A percentile compares a stretch with the other conserved stretches of the same genome.
These are phyloP conservation scores for Lamellibrachia columna DNA, from an alignment of 2,888 invertebrate genomes.

Conservation along the genomic window DNA sequence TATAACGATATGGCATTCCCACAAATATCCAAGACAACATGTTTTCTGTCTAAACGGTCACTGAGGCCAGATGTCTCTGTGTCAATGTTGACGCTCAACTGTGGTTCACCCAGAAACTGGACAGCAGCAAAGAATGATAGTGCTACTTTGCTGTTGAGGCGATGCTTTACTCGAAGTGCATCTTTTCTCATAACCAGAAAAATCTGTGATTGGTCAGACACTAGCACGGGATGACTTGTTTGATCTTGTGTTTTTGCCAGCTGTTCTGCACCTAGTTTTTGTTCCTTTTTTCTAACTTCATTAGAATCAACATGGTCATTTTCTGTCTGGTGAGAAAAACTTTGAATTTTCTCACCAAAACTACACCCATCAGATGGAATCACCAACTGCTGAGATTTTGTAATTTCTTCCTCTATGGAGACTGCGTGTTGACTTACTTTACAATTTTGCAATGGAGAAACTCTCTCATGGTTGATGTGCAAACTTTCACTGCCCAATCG, in stretches of 20 bases:
- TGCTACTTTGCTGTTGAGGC: not conserved
- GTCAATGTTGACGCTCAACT: not conserved
- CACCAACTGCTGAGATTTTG: not conserved
- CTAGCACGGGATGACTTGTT: not conserved
- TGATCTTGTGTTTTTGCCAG: not conserved
- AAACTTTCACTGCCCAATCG: not conserved
- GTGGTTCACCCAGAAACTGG: not conserved
- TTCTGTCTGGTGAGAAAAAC: not conserved
- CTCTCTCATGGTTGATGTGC: not conserved
- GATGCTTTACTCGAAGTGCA: not conserved
- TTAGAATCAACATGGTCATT: not conserved
- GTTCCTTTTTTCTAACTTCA: not conserved
- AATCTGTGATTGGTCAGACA: not conserved
- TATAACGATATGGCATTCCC: not conserved
- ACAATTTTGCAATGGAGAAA: not conserved
- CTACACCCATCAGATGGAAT: not conserved
- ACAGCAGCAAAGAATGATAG: not conserved
- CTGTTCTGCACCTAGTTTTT: not conserved
- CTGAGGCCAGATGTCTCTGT: not conserved
- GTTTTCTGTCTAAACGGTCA: not conserved
- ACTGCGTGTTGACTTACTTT: not conserved
- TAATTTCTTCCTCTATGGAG: not conserved
- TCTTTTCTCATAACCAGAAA: not conserved
- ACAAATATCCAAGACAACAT: not conserved
- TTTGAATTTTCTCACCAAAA: not conserved